Conservation (phyloP, 2,113 vertebrate species). For the Phalacrocorax carbo region DNA sequence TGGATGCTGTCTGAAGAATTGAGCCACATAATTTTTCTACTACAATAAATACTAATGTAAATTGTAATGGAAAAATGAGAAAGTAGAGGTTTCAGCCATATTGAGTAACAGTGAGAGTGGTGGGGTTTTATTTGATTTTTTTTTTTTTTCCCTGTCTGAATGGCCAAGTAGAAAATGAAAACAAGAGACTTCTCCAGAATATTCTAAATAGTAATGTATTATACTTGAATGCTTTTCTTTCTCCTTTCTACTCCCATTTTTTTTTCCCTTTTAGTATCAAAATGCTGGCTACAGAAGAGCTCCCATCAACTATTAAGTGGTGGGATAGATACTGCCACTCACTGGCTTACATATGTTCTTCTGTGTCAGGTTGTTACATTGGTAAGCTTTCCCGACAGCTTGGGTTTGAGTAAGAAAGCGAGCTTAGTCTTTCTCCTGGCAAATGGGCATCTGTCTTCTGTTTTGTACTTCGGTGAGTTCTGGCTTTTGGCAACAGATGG, state of each 20-base stretch:
- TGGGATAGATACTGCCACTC: not conserved
- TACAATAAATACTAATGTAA: not conserved
- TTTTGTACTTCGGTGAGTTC: not conserved
- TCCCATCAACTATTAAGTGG: not conserved
- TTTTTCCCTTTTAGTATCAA: not conserved
- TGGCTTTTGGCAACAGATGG: slow-evolving; percentile 21
- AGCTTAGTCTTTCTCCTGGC: not conserved
- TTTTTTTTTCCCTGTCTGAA: not conserved
- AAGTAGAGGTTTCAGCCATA: not conserved
- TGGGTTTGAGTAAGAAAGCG: not conserved
- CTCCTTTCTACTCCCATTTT: not conserved
- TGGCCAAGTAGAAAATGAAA: not conserved
- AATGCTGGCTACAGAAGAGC: not conserved
- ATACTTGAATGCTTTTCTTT: not conserved
- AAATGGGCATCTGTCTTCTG: slow-evolving; percentile 16
- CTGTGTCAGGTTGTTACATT: not conserved
- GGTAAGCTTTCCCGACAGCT: not conserved
- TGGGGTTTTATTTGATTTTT: not conserved
- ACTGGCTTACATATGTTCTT: not conserved
- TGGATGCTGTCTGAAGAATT: not conserved
- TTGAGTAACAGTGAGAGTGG: not conserved
- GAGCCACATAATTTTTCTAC: not conserved
- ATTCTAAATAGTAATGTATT: not conserved
- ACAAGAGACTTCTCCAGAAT: not conserved
- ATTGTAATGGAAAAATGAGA: not conserved